Conservation (phyloP, 1,140 invertebrate species). For the Cydia splendana region DNA sequence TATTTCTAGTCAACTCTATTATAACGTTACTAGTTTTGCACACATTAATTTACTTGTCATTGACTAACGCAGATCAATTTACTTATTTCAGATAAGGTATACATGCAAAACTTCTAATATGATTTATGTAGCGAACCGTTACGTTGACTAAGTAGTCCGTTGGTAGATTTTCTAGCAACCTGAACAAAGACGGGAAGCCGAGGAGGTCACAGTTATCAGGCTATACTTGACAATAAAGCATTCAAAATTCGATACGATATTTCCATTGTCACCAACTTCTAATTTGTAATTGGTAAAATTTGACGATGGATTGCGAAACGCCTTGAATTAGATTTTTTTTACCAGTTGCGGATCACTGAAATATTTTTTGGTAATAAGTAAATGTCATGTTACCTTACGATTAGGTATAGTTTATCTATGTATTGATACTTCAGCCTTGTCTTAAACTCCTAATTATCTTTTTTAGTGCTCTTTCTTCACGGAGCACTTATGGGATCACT, state of each 20-base stretch:
- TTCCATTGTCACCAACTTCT: constrained; percentile 38
- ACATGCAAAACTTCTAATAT: constrained; percentile 3
- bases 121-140: background rate
- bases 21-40: background rate
- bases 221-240: constrained; percentile 45
- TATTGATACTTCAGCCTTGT: too few relatives aligned
- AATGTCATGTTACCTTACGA: too few relatives aligned
- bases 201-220: constrained; percentile 36
- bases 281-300: constrained; percentile 11
- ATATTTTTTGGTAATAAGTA: background rate
- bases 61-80: background rate
- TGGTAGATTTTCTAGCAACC: constrained; percentile 28
- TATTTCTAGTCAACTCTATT: background rate
- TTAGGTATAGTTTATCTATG: too few relatives aligned
- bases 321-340: background rate
- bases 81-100: background rate
- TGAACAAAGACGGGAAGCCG: constrained; percentile 51
- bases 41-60: constrained; percentile 3
- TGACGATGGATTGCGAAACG: constrained; percentile 29
- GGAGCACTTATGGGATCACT: too few relatives aligned
- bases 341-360: background rate
- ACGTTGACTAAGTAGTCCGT: constrained; percentile 34
- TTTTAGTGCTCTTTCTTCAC: too few relatives aligned
- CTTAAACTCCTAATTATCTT: too few relatives aligned
- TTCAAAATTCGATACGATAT: constrained; percentile 56